A percentile compares a stretch with the other conserved stretches of the same genome.
Evolutionary conservation across 2,797 vertebrate species (phyloP).

Genomic region (Mormyrops attenuatus): DNA sequence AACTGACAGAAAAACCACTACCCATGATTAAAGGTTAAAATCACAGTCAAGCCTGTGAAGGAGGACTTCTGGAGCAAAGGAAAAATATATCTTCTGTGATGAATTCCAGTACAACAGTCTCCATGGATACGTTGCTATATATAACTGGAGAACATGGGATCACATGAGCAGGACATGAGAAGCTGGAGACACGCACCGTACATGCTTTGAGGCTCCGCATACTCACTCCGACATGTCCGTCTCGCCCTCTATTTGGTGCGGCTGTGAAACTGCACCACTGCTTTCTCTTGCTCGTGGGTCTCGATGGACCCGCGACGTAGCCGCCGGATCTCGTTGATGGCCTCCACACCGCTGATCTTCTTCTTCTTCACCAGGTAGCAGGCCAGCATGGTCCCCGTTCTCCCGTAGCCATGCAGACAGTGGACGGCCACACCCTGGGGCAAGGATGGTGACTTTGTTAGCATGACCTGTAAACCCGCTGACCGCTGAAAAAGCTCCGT

Average conservation of each 20-base stretch:
- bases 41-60: not conserved
- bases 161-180: not conserved
- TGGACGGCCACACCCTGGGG: conserved; percentile 81
- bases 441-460: not conserved
- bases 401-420: conserved; percentile 80
- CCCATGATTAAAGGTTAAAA: not conserved
- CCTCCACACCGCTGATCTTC: conserved; percentile 64
- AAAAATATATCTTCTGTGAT: not conserved
- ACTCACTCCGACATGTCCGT: not conserved
- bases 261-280: conserved; percentile 80
- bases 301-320: conserved; percentile 82
- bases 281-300: conserved; percentile 80
- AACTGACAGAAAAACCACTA: not conserved
- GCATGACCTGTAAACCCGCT: no score
- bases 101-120: not conserved
- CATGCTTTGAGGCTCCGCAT: not conserved
- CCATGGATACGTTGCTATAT: not conserved
- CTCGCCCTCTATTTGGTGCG: conserved; percentile 51
- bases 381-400: conserved; percentile 90
- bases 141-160: not conserved
- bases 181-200: not conserved
- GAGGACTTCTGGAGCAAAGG: not conserved
- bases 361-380: conserved; percentile 79
- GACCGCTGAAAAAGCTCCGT: not conserved
- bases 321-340: conserved; percentile 76